phyloP scores from a whole-genome alignment of 2,888 invertebrate species.

The Ommatoiulus sabulosus region DNA sequence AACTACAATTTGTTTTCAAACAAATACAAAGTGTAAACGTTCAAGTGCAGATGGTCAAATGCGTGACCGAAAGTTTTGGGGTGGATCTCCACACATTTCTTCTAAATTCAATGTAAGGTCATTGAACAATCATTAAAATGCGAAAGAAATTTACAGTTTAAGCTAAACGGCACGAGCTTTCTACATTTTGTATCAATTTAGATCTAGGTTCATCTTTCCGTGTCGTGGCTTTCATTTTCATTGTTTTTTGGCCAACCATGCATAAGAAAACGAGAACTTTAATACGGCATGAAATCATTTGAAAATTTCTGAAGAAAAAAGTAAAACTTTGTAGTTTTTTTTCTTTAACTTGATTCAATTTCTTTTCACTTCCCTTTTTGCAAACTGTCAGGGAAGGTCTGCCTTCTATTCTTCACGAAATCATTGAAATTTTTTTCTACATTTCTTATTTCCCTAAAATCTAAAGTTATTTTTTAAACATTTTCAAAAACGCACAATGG shows the following conservation, averaged over 20 bases:
- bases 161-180: neutral
- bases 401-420: neutral
- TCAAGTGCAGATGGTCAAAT: neutral
- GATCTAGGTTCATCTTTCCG: neutral
- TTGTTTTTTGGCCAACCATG: neutral
- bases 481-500: neutral
- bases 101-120: slow-evolving; percentile 6
- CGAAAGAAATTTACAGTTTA: slow-evolving; percentile 16
- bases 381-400: neutral
- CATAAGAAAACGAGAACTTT: neutral
- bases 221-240: neutral
- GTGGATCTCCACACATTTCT: neutral
- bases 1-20: neutral
- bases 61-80: neutral
- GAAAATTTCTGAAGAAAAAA: neutral
- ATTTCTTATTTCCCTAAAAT: neutral
- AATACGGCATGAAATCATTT: neutral
- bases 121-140: slow-evolving; percentile 1
- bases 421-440: neutral
- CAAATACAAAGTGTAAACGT: neutral
- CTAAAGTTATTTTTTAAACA: neutral
- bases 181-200: neutral
- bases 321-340: neutral
- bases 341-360: neutral
- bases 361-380: neutral